Base-by-base conservation (phyloP, 2,113 vertebrate genomes). In the Terrapene triunguis region DNA sequence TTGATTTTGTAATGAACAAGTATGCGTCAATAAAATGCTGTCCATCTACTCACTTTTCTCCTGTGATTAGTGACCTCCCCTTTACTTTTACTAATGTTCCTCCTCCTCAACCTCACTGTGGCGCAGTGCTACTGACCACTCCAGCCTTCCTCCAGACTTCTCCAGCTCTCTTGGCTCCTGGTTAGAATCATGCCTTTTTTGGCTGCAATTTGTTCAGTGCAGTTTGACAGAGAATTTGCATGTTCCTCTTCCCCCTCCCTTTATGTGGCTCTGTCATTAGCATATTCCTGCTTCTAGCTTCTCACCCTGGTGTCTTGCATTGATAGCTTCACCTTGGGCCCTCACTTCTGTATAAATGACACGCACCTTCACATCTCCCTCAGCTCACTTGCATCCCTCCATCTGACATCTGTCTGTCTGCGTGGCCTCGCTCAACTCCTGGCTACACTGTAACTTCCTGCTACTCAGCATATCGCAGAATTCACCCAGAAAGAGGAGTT, bases 101-200 rank as follows among this genome's bases (percentile, higher is more conserved):
- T 27, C n/a, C n/a, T 38, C n/a, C 11, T 27, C 42, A 47, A 27
- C 24, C 42, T 76, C 72, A 44, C 10, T 14, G 6, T 65, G 48
- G 78, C 86, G 87, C 42, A 22, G 80, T 42, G 51, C 62, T 95
- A 17, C 44, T 90, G 76, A 94, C 93, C 85, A 93, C 90, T 44
- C 47, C 89, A 84, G 17, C 78, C 80, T 80, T 95, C 62, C 48
- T 88, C 0, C 0, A 27, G 47, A n/a, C 7, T 86, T 93, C 12
- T 50, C 5, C 72, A n/a, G 78, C 21, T 82, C 82, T 84, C 82
- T 74, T 47, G 78, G 57, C 57, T 95, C 88, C 85, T 88, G 74
- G 65, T 81, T 89, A 59, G 85, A 96, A 74, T 51, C 87, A 35
- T 94, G 87, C 65, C 82, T 97, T 27, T 72, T 54, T 59, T 89